Percentiles rank a stretch among this genome's conserved stretches.
These are phyloP conservation scores for Fissipunctia ypsillon DNA, from an alignment of 2,888 invertebrate genomes.

Conservation along the genomic window DNA sequence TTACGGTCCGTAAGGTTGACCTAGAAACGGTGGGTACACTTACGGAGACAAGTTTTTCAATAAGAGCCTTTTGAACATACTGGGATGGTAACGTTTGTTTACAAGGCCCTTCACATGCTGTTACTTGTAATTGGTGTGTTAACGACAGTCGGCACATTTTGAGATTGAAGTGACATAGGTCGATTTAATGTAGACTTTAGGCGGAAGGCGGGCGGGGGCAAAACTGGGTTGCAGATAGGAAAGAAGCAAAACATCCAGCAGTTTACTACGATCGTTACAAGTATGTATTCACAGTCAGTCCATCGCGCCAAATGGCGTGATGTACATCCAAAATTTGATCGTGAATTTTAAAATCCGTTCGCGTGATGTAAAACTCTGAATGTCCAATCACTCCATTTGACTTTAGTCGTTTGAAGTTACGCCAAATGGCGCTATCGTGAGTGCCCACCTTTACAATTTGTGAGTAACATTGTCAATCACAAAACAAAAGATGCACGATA, in stretches of 20 bases:
- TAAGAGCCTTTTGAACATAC: constrained; percentile 77
- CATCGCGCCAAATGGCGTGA: no score
- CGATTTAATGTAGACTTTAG: constrained; percentile 7
- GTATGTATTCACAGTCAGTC: no score
- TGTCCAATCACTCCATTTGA: no score
- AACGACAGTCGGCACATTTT: constrained; percentile 27
- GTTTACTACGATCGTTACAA: background rate
- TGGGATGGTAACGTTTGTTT: constrained; percentile 55
- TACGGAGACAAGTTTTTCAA: constrained; percentile 82
- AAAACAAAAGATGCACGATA: background rate
- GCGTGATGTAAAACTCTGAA: no score
- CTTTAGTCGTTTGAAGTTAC: no score
- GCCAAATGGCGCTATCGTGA: no score
- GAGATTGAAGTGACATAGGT: constrained; percentile 25
- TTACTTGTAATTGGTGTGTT: constrained; percentile 44
- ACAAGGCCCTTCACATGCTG: constrained; percentile 31
- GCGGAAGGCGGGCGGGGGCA: no score
- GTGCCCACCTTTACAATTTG: no score
- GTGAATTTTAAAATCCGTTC: no score
- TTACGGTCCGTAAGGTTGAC: constrained; percentile 74
- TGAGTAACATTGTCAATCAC: background rate
- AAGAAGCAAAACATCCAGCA: background rate
- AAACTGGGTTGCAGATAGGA: background rate
- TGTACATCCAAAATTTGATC: no score
- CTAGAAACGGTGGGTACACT: constrained; percentile 78